Conservation (phyloP, 2,113 vertebrate species). For the Glaucomys volans region DNA sequence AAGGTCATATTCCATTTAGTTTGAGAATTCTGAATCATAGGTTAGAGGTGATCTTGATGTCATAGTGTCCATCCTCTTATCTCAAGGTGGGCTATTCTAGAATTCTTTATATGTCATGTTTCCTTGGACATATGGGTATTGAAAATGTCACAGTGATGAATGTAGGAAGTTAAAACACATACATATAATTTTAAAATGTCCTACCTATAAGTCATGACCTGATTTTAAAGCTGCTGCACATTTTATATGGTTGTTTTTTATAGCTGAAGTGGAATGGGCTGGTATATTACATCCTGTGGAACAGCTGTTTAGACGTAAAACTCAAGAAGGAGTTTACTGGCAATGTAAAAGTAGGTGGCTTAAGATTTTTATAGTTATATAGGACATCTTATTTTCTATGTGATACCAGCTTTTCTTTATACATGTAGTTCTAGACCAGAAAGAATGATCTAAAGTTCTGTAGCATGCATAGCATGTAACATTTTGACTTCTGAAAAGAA, state of each 20-base stretch:
- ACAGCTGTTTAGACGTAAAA: conserved; percentile 48
- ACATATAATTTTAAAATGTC: conserved; percentile 51
- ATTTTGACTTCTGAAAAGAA: conserved; percentile 57
- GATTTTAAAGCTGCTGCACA: conserved; percentile 51
- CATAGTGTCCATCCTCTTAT: conserved; percentile 18
- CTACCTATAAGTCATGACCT: conserved; percentile 42
- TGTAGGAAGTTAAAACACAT: conserved; percentile 55
- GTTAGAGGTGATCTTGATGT: not conserved
- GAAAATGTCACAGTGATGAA: conserved; percentile 42
- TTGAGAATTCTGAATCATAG: conserved; percentile 32
- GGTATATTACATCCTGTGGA: not conserved
- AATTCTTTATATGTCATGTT: conserved; percentile 51
- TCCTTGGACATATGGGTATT: conserved; percentile 14
- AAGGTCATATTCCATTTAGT: conserved; percentile 17
- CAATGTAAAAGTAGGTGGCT: conserved; percentile 38
- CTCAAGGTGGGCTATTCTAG: conserved; percentile 8
- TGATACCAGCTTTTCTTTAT: not conserved
- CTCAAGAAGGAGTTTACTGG: conserved; percentile 8
- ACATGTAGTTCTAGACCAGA: conserved; percentile 7
- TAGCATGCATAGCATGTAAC: not conserved
- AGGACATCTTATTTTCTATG: conserved; percentile 25
- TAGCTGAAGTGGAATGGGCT: not conserved
- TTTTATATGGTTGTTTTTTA: not conserved
- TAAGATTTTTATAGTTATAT: conserved; percentile 48
- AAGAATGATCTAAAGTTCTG: conserved; percentile 48